phyloP scores from a whole-genome alignment of 2,797 vertebrate species.

The Synanceia verrucosa region DNA sequence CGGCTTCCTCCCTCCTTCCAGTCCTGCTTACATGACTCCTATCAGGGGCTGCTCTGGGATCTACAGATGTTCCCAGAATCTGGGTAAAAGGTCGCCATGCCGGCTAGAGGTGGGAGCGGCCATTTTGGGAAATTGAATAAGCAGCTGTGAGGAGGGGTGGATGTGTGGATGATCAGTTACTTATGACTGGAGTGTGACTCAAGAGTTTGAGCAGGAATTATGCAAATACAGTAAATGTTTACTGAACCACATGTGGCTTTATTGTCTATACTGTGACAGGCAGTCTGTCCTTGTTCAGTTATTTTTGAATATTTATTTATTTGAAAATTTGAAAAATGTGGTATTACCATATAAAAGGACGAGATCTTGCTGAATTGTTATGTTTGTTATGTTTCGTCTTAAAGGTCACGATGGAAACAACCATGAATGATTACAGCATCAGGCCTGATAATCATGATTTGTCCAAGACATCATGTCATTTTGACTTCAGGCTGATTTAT shows the following conservation, averaged over 20 bases:
- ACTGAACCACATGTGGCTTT: conserved; percentile 8
- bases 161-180: conserved; percentile 29
- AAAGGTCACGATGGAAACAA: neutral
- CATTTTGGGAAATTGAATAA: conserved; percentile 69
- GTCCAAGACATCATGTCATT: neutral
- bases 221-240: conserved; percentile 11
- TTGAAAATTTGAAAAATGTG: neutral
- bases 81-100: conserved; percentile 80
- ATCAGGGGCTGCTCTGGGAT: conserved; percentile 40
- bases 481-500: neutral
- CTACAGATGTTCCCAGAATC: conserved; percentile 83
- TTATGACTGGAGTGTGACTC: neutral
- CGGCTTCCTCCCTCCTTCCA: conserved; percentile 9
- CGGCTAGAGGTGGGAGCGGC: conserved; percentile 48
- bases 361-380: neutral
- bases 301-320: too few species aligned
- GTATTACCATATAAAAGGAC: neutral
- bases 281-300: conserved; percentile 20
- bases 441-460: conserved; percentile 7
- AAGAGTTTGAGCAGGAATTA: neutral
- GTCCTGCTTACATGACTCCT: conserved; percentile 40
- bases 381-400: neutral
- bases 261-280: too few species aligned
- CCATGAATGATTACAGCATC: neutral
- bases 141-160: conserved; percentile 65